These are phyloP conservation scores for Gallinago solitaria DNA, from an alignment of 2,797 vertebrate species.

Conservation along the genomic window DNA sequence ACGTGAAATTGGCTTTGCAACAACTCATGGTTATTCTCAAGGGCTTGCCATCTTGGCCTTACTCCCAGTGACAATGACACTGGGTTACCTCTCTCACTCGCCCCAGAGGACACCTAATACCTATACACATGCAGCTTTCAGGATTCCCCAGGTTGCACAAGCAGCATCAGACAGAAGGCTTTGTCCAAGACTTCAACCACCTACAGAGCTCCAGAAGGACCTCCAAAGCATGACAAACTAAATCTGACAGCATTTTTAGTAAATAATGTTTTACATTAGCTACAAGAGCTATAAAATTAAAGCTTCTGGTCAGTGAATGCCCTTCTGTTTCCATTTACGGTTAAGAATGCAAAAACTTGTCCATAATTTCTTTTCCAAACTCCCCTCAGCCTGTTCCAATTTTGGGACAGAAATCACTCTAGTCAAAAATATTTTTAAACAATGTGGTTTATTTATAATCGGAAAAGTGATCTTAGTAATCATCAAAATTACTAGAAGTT, in stretches of 20 bases:
- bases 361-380: conserved; percentile 55
- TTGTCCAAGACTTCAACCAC: neutral
- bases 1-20: neutral
- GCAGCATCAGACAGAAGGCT: neutral
- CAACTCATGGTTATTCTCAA: neutral
- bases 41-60: neutral
- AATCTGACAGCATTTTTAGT: conserved; percentile 4
- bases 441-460: conserved; percentile 52
- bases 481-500: conserved; percentile 42
- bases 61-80: neutral
- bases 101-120: neutral
- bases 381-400: conserved; percentile 56
- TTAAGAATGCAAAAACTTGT: conserved; percentile 58
- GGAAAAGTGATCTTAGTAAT: conserved; percentile 36
- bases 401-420: conserved; percentile 41
- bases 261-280: conserved; percentile 8
- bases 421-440: conserved; percentile 63
- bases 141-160: neutral
- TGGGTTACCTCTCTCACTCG: neutral
- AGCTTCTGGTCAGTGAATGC: conserved; percentile 39
- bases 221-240: neutral
- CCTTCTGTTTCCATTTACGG: conserved; percentile 66
- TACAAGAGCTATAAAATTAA: conserved; percentile 16
- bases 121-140: neutral
- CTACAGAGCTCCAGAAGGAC: neutral